Evolutionary conservation across 1,140 invertebrate species (phyloP).

Genomic region (Drosophila nasuta): DNA sequence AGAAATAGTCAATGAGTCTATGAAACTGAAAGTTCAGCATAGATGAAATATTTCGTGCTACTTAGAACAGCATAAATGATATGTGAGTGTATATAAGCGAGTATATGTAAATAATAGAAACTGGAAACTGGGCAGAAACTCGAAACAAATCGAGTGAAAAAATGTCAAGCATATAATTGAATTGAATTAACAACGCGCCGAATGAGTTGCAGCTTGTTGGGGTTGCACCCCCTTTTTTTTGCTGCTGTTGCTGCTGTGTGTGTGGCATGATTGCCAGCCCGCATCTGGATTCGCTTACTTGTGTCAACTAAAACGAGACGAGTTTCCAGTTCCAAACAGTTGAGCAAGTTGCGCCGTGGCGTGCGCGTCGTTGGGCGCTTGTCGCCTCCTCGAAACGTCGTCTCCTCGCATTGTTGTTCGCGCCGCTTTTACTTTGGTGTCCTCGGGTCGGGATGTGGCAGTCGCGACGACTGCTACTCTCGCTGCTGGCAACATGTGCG

Average conservation of each 20-base stretch:
- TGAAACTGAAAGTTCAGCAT: slow-evolving; percentile 76
- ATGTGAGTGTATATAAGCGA: not conserved
- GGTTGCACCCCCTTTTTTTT: slow-evolving; percentile 22
- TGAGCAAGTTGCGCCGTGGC: slow-evolving; percentile 70
- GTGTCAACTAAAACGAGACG: slow-evolving; percentile 30
- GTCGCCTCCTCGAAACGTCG: slow-evolving; percentile 39
- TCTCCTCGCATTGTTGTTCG: not conserved
- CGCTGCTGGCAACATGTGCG: slow-evolving; percentile 13
- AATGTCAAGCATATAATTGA: slow-evolving; percentile 69
- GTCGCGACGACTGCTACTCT: slow-evolving; percentile 16
- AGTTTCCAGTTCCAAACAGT: slow-evolving; percentile 56
- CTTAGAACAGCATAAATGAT: not conserved
- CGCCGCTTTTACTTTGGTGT: not conserved
- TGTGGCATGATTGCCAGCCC: slow-evolving; percentile 34
- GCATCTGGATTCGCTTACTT: slow-evolving; percentile 19
- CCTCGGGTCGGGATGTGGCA: slow-evolving; percentile 33
- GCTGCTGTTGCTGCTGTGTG: not conserved
- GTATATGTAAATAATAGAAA: slow-evolving; percentile 19
- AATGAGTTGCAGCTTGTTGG: slow-evolving; percentile 17
- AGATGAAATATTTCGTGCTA: slow-evolving; percentile 16
- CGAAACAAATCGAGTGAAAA: slow-evolving; percentile 13
- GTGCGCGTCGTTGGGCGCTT: slow-evolving; percentile 71
- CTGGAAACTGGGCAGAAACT: slow-evolving; percentile 13
- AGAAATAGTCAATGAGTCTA: slow-evolving; percentile 51
- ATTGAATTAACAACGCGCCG: slow-evolving; percentile 67